A percentile compares a stretch with the other conserved stretches of the same genome.
phyloP scores from a whole-genome alignment of 2,113 vertebrate species.

The Lophura nycthemera region DNA sequence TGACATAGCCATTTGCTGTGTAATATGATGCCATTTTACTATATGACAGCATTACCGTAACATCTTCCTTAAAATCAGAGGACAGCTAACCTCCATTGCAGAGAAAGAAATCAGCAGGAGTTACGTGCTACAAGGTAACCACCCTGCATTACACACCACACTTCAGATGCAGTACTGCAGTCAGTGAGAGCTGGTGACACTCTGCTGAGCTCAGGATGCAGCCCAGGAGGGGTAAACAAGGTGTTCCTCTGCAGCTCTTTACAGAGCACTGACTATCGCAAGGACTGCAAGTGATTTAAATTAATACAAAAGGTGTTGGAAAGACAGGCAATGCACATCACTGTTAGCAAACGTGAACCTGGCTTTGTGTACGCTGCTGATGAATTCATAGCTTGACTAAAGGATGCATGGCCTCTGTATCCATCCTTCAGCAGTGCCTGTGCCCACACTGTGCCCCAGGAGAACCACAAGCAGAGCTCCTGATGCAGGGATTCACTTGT shows the following conservation, averaged over 20 bases:
- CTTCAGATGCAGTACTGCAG: constrained; percentile 5
- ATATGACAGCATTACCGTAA: constrained; percentile 2
- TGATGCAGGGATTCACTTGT: neutral
- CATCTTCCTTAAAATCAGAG: constrained; percentile 43
- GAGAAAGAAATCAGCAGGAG: neutral
- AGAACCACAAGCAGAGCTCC: neutral
- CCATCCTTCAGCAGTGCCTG: neutral
- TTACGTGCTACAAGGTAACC: constrained; percentile 54
- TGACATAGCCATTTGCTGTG: neutral
- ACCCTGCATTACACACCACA: constrained; percentile 5
- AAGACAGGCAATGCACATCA: neutral
- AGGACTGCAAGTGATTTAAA: neutral
- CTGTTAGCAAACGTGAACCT: neutral
- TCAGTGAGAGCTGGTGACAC: neutral
- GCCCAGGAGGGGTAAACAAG: neutral
- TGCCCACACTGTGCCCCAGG: neutral
- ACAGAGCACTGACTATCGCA: neutral
- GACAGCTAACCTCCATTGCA: neutral
- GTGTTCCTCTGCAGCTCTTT: neutral
- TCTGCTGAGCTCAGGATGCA: constrained; percentile 30
- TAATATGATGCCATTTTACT: constrained; percentile 4
- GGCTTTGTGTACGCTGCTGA: neutral
- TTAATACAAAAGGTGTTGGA: neutral
- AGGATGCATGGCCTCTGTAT: neutral
- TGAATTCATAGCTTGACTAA: neutral